Conservation (phyloP, 2,113 vertebrate species). For the Callospermophilus lateralis region DNA sequence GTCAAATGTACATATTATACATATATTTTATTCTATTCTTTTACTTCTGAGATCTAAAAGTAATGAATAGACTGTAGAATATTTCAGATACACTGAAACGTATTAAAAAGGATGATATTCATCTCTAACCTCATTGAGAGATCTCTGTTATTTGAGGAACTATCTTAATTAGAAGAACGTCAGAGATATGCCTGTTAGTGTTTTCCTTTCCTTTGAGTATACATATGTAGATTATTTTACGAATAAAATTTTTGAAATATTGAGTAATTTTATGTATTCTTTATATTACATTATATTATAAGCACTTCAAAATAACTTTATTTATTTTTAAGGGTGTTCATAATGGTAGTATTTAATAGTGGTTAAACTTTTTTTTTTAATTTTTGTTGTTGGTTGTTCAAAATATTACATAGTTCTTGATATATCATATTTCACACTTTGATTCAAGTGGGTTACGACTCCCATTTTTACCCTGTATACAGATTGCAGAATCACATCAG, state of each 20-base stretch:
- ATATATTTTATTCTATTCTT: not conserved
- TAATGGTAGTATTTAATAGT: too few species aligned
- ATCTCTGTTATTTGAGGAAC: not conserved
- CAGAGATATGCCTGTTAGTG: not conserved
- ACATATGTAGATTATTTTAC: not conserved
- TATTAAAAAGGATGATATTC: not conserved
- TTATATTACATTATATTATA: not conserved
- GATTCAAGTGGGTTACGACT: too few species aligned
- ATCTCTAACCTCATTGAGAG: not conserved
- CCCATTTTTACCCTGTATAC: too few species aligned
- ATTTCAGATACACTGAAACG: not conserved
- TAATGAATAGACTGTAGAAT: not conserved
- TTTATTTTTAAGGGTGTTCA: too few species aligned
- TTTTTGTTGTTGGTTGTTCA: too few species aligned
- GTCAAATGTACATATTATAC: not conserved
- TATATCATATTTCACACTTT: too few species aligned
- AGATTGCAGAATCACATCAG: too few species aligned
- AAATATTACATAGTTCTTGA: too few species aligned
- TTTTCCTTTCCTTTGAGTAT: not conserved
- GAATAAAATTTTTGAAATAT: not conserved
- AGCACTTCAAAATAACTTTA: not conserved
- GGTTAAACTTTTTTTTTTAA: too few species aligned
- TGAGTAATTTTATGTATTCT: not conserved
- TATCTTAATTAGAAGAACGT: not conserved
- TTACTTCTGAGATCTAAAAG: not conserved